Evolutionary conservation across 2,797 vertebrate species (phyloP).

Genomic region (Geotria australis): DNA sequence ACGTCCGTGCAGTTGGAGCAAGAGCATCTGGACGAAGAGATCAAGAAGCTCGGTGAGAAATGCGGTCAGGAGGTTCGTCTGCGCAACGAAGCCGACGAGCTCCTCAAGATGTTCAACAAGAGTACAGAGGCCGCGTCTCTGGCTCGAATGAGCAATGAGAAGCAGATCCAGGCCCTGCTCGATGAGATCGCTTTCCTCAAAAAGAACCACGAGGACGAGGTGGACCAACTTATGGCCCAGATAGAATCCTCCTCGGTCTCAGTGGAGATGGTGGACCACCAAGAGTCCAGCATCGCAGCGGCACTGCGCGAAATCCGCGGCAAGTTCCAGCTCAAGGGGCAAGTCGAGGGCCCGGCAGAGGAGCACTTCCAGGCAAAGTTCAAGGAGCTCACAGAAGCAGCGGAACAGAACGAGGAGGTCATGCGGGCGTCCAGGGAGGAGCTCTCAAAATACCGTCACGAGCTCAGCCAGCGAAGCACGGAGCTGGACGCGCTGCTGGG

Average conservation of each 20-base stretch:
- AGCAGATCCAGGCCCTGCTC: slow-evolving; percentile 78
- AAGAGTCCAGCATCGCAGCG: slow-evolving; percentile 64
- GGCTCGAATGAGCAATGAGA: slow-evolving; percentile 56
- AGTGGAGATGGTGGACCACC: slow-evolving; percentile 60
- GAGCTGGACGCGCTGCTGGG: slow-evolving; percentile 79
- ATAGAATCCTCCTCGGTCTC: slow-evolving; percentile 60
- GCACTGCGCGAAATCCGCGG: slow-evolving; percentile 82
- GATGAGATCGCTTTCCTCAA: slow-evolving; percentile 85
- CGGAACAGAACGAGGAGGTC: slow-evolving; percentile 83
- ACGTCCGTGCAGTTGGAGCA: slow-evolving; percentile 62
- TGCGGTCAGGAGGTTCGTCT: slow-evolving; percentile 69
- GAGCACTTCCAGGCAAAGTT: slow-evolving; percentile 74
- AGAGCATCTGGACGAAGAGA: slow-evolving; percentile 77
- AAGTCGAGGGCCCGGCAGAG: slow-evolving; percentile 89
- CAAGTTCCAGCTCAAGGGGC: slow-evolving; percentile 78
- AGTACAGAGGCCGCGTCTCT: slow-evolving; percentile 47
- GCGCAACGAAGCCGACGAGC: slow-evolving; percentile 58
- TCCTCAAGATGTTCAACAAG: slow-evolving; percentile 50
- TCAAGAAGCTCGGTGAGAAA: slow-evolving; percentile 61
- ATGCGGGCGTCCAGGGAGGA: slow-evolving; percentile 79
- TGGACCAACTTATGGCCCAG: slow-evolving; percentile 63
- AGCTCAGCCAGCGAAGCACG: slow-evolving; percentile 80
- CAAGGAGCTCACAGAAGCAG: slow-evolving; percentile 60
- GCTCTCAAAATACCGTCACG: slow-evolving; percentile 68
- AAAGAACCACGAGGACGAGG: slow-evolving; percentile 80